Base-by-base conservation (phyloP, 2,113 vertebrate genomes). In the Columba livia region DNA sequence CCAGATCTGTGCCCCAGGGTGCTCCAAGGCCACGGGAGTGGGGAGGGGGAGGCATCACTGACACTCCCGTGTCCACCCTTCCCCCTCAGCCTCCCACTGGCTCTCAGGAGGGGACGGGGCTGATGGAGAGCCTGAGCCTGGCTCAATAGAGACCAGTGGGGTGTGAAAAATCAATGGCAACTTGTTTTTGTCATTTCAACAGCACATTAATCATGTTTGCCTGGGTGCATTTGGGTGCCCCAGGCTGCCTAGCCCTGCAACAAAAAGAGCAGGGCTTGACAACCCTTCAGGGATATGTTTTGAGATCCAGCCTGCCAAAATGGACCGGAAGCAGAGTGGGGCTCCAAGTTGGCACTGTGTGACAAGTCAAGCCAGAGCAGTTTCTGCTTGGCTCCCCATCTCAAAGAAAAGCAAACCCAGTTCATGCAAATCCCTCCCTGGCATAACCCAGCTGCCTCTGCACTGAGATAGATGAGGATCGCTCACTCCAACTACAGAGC, bases 131-230 rank as follows among this genome's bases (percentile, higher is more conserved):
- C 34, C 32, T 48, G 5, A 78, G n/a, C 15, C 18, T 78, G 73
- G 18, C 26, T 74, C 47, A 73, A 0, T 7, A 57, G 51, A 42
- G 38, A 71, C 38, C 29, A 15, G 17, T 3, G 1, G 34, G 17
- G 2, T 67, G n/a, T 79, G 29, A 42, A 72, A 82, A 50, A 83
- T 66, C 51, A 51, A 40, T 0, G 3, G 21, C 57, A 40, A 6
- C 9, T 90, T 36, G 3, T 74, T 75, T 72, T 34, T 38, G 66
- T 90, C 32, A 21, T 79, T 78, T 57, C 3, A 8, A 40, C 0
- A 0, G 19, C 2, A 1, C 10, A 48, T 38, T n/a, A 56, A 34
- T 53, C 19, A 25, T 1, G 0, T 53, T 32, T 81, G 23, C 40
- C 17, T 5, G 36, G 26, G 70, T 14, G 12, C 34, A 10, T 66